phyloP scores from a whole-genome alignment of 1,140 invertebrate genomes.

The Lethrus apterus region DNA sequence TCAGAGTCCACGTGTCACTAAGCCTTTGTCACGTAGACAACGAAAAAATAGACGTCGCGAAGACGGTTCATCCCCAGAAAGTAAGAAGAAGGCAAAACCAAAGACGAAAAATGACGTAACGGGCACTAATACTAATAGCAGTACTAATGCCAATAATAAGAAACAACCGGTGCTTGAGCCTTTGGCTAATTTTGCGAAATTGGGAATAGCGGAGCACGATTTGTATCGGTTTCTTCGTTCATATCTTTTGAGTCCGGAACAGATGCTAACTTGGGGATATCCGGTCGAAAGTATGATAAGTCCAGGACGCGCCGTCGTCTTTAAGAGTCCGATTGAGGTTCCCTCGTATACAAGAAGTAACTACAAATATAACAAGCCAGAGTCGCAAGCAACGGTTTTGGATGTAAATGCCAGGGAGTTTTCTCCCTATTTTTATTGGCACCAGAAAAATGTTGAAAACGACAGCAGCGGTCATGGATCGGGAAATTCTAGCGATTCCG shows the following conservation, averaged over 20 bases:
- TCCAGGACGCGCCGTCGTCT: constrained; percentile 55
- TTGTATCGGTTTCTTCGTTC: constrained; percentile 44
- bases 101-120: constrained; percentile 9
- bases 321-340: constrained; percentile 44
- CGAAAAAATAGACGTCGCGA: constrained; percentile 29
- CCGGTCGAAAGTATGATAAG: constrained; percentile 56
- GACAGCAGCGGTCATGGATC: constrained; percentile 46
- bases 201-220: constrained; percentile 40
- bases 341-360: not conserved
- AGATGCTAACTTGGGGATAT: constrained; percentile 63
- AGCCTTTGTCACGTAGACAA: constrained; percentile 29
- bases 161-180: too few relatives aligned
- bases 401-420: constrained; percentile 61
- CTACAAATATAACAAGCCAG: constrained; percentile 10
- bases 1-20: constrained; percentile 22
- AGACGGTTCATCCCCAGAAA: constrained; percentile 37
- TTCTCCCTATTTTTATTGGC: constrained; percentile 41
- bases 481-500: constrained; percentile 39
- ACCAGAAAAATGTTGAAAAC: constrained; percentile 21
- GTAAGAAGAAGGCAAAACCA: constrained; percentile 21
- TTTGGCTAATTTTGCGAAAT: constrained; percentile 24
- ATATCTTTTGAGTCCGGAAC: constrained; percentile 56
- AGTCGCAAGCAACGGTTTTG: constrained; percentile 30
- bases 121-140: not conserved
- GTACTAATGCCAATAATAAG: constrained; percentile 1